A percentile compares a stretch with the other conserved stretches of the same genome.
These are phyloP conservation scores for Zaprionus ghesquierei DNA, from an alignment of 1,140 invertebrate genomes.

Conservation along the genomic window DNA sequence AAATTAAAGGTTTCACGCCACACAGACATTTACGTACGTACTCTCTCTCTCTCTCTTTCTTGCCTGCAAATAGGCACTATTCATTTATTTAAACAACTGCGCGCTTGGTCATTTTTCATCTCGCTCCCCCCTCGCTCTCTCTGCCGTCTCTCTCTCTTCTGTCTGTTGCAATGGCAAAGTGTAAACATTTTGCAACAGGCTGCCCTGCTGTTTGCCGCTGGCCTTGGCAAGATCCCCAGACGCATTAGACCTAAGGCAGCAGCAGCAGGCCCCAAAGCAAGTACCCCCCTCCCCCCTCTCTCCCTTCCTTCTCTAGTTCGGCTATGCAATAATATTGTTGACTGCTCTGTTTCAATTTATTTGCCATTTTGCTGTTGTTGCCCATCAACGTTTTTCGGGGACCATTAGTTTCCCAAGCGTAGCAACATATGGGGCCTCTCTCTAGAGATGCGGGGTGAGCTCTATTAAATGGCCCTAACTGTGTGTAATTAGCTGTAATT, in stretches of 20 bases:
- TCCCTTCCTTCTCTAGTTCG: background rate
- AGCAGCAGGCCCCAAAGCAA: background rate
- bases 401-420: slow-evolving; percentile 31
- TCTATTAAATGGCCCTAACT: slow-evolving; percentile 62
- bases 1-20: slow-evolving; percentile 26
- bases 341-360: slow-evolving; percentile 7
- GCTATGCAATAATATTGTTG: slow-evolving; percentile 8
- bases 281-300: background rate
- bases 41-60: background rate
- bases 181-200: slow-evolving; percentile 46
- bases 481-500: slow-evolving; percentile 67
- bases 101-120: background rate
- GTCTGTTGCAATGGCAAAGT: slow-evolving; percentile 21
- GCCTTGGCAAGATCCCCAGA: slow-evolving; percentile 33
- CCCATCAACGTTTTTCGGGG: slow-evolving; percentile 32
- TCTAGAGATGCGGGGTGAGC: background rate
- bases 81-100: slow-evolving; percentile 27
- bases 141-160: background rate
- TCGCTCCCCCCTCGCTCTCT: background rate
- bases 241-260: slow-evolving; percentile 2
- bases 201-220: slow-evolving; percentile 30
- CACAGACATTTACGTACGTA: slow-evolving; percentile 2
- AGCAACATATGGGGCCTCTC: slow-evolving; percentile 52
- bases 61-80: background rate
- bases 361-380: slow-evolving; percentile 24